Base-by-base conservation (phyloP, 2,888 invertebrate species). In the Lomographa bimaculata region DNA sequence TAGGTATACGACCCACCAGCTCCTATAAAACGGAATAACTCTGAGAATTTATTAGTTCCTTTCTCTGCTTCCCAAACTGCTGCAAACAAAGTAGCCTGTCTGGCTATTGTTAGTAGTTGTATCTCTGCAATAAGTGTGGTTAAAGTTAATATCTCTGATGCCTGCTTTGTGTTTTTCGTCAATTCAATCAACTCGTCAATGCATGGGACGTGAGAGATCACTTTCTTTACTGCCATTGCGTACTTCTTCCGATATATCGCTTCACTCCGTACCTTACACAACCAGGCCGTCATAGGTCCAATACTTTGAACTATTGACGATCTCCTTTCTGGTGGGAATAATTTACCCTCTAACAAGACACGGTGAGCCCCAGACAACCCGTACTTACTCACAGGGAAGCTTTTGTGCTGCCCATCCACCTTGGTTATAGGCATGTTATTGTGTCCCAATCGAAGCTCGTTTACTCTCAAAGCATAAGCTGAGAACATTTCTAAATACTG, bases 181-280 rank as follows among this genome's bases (percentile, higher is more conserved):
- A 60, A 0, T 2, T 57, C 52, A 0, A 60, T 61, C 0, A 65
- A 16, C 2, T 61, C 60, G 6, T 65, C 60, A 0, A 63, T 60
- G 0, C 50, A 45, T 0, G 57, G 60, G 0, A 63, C 9, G 7
- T 64, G 60, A 0, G 56, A 33, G 43, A 63, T 21, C 0, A 59
- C 57, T 5, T 60, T 27, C 7, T 64, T 66, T 0, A 63, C 57
- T 0, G 61, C 60, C 0, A 50, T 11, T 0, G 59, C 53, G 16
- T 49, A 65, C 5, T 63, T 63, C 0, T 2, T 2, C 10, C 16
- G 5, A 60, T 3, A 0, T 7, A 48, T 27, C 0, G 54, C 58
- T 0, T 60, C 59, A 6, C 37, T 49, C 3, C 58, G 12, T 0
- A 63, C 0, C 57, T 59, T 58, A n/a, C 52, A 61, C 0, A 57